These are phyloP conservation scores for Trichogramma evanescens DNA, from an alignment of 2,888 invertebrate species.

Conservation along the genomic window DNA sequence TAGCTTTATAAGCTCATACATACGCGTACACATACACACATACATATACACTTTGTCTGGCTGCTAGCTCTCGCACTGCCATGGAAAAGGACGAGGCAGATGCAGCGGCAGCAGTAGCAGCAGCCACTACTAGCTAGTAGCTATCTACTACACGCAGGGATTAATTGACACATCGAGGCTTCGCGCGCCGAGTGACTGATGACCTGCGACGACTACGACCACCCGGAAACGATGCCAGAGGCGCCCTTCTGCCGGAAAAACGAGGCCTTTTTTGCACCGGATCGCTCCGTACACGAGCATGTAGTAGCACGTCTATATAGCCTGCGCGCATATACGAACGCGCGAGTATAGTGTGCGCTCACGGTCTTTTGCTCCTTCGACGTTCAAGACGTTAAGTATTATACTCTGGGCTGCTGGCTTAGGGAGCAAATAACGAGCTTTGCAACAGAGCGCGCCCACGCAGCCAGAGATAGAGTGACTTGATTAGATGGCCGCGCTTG, in stretches of 20 bases:
- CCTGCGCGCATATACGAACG: too few species aligned
- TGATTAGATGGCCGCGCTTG: too few species aligned
- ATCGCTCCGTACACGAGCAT: background rate
- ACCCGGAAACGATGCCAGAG: conserved; percentile 9
- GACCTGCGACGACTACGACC: conserved; percentile 31
- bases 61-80: background rate
- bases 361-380: too few species aligned
- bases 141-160: conserved; percentile 27
- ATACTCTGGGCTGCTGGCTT: too few species aligned
- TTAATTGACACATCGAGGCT: conserved; percentile 45
- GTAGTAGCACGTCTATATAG: too few species aligned
- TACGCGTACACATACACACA: background rate
- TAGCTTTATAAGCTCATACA: background rate
- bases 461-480: too few species aligned
- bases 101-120: too few species aligned
- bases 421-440: too few species aligned
- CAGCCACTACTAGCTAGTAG: background rate
- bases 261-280: background rate
- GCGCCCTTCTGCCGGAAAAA: conserved; percentile 4
- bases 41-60: background rate
- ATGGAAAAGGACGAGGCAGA: too few species aligned
- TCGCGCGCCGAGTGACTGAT: conserved; percentile 41
- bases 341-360: too few species aligned
- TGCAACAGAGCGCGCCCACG: too few species aligned
- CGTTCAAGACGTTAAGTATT: too few species aligned